These are phyloP conservation scores for Bruchidius siliquastri DNA, from an alignment of 2,888 invertebrate species.

Conservation along the genomic window DNA sequence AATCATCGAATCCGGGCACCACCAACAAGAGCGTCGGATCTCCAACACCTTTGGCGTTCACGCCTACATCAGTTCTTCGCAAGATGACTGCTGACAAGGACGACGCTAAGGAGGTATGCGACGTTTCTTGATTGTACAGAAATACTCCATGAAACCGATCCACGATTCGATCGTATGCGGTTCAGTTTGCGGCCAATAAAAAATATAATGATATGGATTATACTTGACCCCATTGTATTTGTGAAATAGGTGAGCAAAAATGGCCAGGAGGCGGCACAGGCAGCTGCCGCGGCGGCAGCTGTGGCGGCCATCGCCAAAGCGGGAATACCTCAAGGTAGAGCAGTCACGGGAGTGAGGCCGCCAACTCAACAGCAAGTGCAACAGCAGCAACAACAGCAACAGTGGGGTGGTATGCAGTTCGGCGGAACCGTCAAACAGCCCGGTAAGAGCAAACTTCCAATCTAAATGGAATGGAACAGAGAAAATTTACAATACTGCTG, in stretches of 20 bases:
- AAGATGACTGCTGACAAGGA: conserved; percentile 93
- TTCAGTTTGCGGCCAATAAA: too few relatives aligned
- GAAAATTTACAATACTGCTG: too few relatives aligned
- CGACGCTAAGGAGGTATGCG: conserved; percentile 46
- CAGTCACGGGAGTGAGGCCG: conserved; percentile 43
- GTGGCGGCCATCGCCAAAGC: not conserved
- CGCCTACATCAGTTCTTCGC: conserved; percentile 88
- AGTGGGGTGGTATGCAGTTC: conserved; percentile 37
- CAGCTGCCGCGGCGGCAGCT: not conserved
- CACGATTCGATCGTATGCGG: too few relatives aligned
- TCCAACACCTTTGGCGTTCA: conserved; percentile 77
- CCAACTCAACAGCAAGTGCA: conserved; percentile 28
- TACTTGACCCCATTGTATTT: too few relatives aligned
- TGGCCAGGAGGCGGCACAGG: not conserved
- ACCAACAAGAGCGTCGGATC: conserved; percentile 51
- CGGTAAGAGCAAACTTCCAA: conserved; percentile 12
- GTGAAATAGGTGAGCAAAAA: not conserved
- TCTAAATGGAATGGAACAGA: too few relatives aligned
- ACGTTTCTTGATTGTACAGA: not conserved
- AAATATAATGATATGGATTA: too few relatives aligned
- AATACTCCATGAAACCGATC: too few relatives aligned
- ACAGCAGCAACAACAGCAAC: conserved; percentile 32
- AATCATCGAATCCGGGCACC: not conserved
- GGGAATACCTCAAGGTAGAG: conserved; percentile 37
- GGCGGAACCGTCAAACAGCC: conserved; percentile 25